A percentile compares a stretch with the other conserved stretches of the same genome.
phyloP scores from a whole-genome alignment of 2,888 invertebrate genomes.

The Iphiclides podalirius region DNA sequence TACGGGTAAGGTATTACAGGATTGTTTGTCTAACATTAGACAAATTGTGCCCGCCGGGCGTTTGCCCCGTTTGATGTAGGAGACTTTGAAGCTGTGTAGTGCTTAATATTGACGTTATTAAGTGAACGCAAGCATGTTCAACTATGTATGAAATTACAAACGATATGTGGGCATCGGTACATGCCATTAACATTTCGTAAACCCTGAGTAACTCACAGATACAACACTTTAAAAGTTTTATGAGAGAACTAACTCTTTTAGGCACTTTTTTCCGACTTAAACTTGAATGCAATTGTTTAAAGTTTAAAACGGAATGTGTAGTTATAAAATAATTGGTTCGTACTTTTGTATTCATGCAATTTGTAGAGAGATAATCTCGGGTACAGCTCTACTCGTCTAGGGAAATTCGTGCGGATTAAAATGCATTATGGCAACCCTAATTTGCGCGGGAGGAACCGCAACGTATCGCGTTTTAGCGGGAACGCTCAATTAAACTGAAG shows the following conservation, averaged over 20 bases:
- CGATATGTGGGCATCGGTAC: too few species aligned
- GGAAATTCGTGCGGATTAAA: constrained; percentile 22
- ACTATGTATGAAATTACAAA: constrained; percentile 6
- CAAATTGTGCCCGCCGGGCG: constrained; percentile 44
- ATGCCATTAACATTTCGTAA: too few species aligned
- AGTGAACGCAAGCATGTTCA: constrained; percentile 9
- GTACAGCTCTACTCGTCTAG: constrained; percentile 10
- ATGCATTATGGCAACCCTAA: constrained; percentile 23
- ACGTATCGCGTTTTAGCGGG: constrained; percentile 21
- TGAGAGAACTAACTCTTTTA: too few species aligned
- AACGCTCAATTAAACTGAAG: constrained; percentile 30
- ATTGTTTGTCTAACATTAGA: constrained; percentile 44
- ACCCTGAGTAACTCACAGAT: too few species aligned
- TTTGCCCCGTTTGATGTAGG: constrained; percentile 27
- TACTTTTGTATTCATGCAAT: background rate
- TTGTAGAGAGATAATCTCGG: constrained; percentile 2
- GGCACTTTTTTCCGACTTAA: too few species aligned
- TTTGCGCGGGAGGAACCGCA: constrained; percentile 19
- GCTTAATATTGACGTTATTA: constrained; percentile 13
- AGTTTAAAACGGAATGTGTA: too few species aligned
- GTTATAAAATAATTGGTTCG: background rate
- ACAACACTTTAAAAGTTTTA: too few species aligned
- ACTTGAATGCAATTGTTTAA: too few species aligned
- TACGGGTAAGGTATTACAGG: constrained; percentile 24
- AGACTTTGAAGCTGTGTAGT: constrained; percentile 34